A percentile compares a stretch with the other conserved stretches of the same genome.
Evolutionary conservation across 53 echinoderm and acorn worm species (phyloP).

Genomic region (Temnopleurus reevesii): DNA sequence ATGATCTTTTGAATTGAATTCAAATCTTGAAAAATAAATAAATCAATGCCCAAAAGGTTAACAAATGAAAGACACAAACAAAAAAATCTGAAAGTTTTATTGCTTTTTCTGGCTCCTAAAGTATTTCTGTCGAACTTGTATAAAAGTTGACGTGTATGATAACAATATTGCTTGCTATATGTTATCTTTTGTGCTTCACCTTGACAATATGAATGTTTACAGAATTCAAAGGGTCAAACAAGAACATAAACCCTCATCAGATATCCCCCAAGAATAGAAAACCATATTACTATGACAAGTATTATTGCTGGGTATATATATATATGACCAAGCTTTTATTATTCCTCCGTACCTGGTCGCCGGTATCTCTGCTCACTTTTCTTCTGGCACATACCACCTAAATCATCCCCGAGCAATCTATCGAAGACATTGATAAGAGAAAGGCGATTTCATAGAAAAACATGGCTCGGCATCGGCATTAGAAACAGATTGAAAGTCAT

Average conservation of each 20-base stretch:
- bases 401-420: not conserved
- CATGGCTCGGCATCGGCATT: not conserved
- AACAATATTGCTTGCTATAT: too few relatives aligned
- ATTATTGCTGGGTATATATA: not conserved
- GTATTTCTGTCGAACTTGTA: too few relatives aligned
- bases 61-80: too few relatives aligned
- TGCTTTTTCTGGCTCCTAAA: too few relatives aligned
- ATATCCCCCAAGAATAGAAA: not conserved
- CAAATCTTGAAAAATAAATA: too few relatives aligned
- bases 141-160: too few relatives aligned
- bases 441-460: not conserved
- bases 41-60: too few relatives aligned
- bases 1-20: too few relatives aligned
- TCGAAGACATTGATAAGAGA: conserved; percentile 3
- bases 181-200: not conserved
- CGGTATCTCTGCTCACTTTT: not conserved
- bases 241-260: not conserved
- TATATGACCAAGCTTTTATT: not conserved
- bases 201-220: not conserved
- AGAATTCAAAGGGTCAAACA: not conserved
- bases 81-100: too few relatives aligned
- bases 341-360: not conserved
- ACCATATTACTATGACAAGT: not conserved
- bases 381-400: not conserved
- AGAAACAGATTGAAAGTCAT: conserved; percentile 45